Evolutionary conservation across 1,140 invertebrate species (phyloP), one percentile per base, ranked within the genome.

Genomic region (Neodiprion virginianus): DNA sequence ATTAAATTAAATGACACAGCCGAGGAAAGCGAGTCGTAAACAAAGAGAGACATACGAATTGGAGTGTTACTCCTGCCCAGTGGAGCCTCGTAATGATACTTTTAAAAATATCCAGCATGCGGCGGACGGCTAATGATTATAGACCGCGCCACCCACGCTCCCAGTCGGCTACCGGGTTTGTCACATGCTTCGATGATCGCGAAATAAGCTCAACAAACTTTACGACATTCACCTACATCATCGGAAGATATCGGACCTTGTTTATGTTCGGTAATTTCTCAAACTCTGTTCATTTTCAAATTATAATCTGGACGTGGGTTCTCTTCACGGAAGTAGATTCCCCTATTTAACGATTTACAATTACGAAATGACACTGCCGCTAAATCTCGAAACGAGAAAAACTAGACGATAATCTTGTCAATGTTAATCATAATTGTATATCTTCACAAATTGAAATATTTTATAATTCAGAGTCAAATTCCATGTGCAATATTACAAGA

Each of bases 121-220:
- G 28, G 5, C 53, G 8, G 53, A 61, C 53, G 5, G 53, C 53
- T 61, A 61, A 61, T 61, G 53, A 61, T 61, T 61, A 61, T 61
- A 61, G 53, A 61, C 4, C 53, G 11, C 53, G n/a, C 53, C 53
- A 61, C 53, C 53, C 53, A 61, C 53, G 53, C 53, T 12, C 11
- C 53, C 11, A 17, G 53, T 61, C 53, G 3, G n/a, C 53, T 17
- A 17, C 53, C n/a, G 28, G 53, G 53, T 8, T 61, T 61, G 53
- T 61, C 53, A 17, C 53, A 61, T 61, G 53, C 11, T 61, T 61
- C 53, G 53, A 61, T 61, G 53, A 17, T 61, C 53, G 53, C 53
- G n/a, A 61, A 61, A 61, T 61, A 61, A 61, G n/a, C 53, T 61
- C 53, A 61, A 61, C 53, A 61, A 61, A 61, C 11, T 61, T 61